Percentiles rank a stretch among this genome's conserved stretches.
Conservation (phyloP, 2,113 vertebrate species). For the Upupa epops region DNA sequence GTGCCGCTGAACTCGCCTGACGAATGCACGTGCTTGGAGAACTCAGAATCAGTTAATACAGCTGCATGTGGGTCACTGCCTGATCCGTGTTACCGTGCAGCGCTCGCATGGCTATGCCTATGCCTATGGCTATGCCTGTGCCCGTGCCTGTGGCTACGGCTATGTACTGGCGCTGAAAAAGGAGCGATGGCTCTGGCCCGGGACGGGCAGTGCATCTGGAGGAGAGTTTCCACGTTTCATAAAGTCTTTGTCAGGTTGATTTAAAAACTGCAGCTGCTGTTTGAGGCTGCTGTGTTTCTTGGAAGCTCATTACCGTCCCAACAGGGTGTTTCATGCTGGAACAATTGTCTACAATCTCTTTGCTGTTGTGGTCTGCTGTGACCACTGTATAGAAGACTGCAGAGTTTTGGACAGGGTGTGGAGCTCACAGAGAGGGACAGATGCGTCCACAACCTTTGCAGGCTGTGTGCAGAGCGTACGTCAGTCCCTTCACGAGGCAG, state of each 20-base stretch:
- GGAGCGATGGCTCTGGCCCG: background rate
- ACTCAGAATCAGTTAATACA: background rate
- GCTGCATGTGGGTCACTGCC: background rate
- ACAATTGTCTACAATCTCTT: background rate
- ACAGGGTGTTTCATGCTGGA: background rate
- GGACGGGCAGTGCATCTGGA: background rate
- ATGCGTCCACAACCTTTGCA: background rate
- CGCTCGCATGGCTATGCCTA: background rate
- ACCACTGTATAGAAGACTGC: background rate
- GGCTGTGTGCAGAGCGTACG: background rate
- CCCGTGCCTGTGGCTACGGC: no score
- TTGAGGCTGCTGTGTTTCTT: background rate
- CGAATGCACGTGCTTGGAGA: background rate
- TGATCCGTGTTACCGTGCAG: background rate
- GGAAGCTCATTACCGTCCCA: background rate
- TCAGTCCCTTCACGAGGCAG: background rate
- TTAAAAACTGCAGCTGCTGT: slow-evolving; percentile 18
- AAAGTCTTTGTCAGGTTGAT: background rate
- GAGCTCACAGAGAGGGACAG: background rate
- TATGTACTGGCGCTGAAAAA: no score
- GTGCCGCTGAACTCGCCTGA: background rate
- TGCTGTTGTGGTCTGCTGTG: background rate
- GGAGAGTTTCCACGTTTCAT: background rate
- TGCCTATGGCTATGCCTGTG: no score
- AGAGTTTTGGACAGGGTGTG: background rate